These are phyloP conservation scores for Phrixothrix hirtus DNA, from an alignment of 2,888 invertebrate species.

Conservation along the genomic window DNA sequence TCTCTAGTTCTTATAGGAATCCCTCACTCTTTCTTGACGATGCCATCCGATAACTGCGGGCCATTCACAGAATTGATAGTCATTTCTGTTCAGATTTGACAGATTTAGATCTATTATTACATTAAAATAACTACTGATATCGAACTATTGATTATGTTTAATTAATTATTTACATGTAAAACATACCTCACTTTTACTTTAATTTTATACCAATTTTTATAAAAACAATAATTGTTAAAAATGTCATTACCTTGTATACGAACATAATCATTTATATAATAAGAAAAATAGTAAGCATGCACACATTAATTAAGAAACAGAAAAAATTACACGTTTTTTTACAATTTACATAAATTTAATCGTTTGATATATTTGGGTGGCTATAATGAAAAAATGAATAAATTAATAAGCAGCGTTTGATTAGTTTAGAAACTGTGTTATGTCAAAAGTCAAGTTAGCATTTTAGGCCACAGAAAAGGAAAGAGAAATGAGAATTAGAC, in stretches of 20 bases:
- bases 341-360: too few relatives aligned
- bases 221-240: too few relatives aligned
- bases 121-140: background rate
- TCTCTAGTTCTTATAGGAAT: conserved; percentile 43
- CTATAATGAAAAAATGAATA: too few relatives aligned
- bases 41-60: conserved; percentile 31
- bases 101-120: conserved; percentile 15
- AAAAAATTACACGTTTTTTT: too few relatives aligned
- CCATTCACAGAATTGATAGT: conserved; percentile 25
- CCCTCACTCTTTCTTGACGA: conserved; percentile 31
- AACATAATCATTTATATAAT: too few relatives aligned
- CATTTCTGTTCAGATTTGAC: conserved; percentile 37
- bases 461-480: conserved; percentile 37
- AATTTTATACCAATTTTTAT: too few relatives aligned
- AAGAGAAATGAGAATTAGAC: conserved; percentile 34
- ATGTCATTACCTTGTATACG: too few relatives aligned
- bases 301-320: too few relatives aligned
- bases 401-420: background rate
- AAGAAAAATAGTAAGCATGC: too few relatives aligned
- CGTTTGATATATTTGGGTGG: too few relatives aligned
- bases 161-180: too few relatives aligned
- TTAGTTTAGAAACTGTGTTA: background rate
- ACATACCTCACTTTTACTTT: too few relatives aligned
- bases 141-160: background rate
- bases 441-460: conserved; percentile 15